phyloP scores from a whole-genome alignment of 2,113 vertebrate species.

The Menura novaehollandiae region DNA sequence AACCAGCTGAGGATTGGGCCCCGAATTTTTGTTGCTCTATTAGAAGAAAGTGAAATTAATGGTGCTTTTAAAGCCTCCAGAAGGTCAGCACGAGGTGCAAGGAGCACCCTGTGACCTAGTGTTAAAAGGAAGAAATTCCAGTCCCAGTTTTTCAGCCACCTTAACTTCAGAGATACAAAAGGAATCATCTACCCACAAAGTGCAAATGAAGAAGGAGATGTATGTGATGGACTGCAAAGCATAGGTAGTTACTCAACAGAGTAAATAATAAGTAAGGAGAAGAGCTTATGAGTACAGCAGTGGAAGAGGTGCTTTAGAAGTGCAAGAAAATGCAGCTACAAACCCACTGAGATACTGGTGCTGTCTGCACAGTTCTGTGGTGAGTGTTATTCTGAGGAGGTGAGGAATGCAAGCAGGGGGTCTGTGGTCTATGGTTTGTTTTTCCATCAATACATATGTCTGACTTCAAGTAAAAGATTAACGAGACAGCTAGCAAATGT shows the following conservation, averaged over 20 bases:
- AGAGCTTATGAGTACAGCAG: not conserved
- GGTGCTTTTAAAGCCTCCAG: not conserved
- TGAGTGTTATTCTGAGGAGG: not conserved
- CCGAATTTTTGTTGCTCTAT: not conserved
- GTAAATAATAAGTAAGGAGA: not conserved
- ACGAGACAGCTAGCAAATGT: constrained; percentile 23
- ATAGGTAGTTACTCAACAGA: not conserved
- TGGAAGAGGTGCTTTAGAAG: not conserved
- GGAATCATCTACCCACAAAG: not conserved
- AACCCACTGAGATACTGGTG: not conserved
- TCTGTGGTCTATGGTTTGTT: constrained; percentile 36
- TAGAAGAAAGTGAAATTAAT: not conserved
- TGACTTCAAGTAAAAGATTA: constrained; percentile 54
- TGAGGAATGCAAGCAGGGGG: constrained; percentile 37
- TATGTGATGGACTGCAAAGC: not conserved
- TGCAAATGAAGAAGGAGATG: not conserved
- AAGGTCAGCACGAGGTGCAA: not conserved
- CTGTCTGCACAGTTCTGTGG: not conserved
- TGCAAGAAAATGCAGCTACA: not conserved
- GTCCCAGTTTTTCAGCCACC: not conserved
- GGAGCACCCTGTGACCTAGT: not conserved
- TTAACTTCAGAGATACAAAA: not conserved
- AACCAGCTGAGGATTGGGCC: not conserved
- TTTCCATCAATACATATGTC: constrained; percentile 35
- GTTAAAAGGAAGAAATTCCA: not conserved